Evolutionary conservation across 2,888 invertebrate species (phyloP).

Genomic region (Sceliomorpha sp.): DNA sequence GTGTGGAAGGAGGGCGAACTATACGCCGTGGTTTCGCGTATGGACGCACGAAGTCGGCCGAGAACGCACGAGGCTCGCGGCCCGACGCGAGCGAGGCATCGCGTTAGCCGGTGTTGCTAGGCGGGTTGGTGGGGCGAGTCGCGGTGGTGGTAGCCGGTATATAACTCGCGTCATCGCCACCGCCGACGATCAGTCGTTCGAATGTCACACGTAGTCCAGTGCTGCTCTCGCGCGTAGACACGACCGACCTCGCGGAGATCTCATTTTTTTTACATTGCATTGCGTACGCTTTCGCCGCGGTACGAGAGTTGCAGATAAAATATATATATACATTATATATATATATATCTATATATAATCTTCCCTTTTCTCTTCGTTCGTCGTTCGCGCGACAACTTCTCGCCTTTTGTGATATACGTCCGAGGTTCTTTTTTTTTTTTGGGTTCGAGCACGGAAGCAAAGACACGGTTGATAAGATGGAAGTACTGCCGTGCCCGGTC

Average conservation of each 20-base stretch:
- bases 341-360: no score
- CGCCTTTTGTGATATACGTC: no score
- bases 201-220: conserved; percentile 43
- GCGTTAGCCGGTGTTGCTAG: conserved; percentile 79
- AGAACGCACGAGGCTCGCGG: conserved; percentile 53
- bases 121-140: conserved; percentile 64
- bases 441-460: no score
- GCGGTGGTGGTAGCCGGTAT: conserved; percentile 63
- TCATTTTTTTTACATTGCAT: conserved; percentile 3
- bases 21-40: conserved; percentile 8
- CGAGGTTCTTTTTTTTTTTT: conserved; percentile 1
- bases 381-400: no score
- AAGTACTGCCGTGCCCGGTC: conserved; percentile 89
- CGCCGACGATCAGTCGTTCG: conserved; percentile 71
- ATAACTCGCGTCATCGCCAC: conserved; percentile 75
- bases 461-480: conserved; percentile 82
- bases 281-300: neutral
- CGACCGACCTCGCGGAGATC: conserved; percentile 3
- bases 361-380: no score
- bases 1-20: conserved; percentile 2
- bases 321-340: no score
- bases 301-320: no score
- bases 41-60: conserved; percentile 36
- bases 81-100: conserved; percentile 74
- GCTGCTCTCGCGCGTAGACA: neutral